phyloP scores from a whole-genome alignment of 2,888 invertebrate genomes.

The Epistrophe grossulariae region DNA sequence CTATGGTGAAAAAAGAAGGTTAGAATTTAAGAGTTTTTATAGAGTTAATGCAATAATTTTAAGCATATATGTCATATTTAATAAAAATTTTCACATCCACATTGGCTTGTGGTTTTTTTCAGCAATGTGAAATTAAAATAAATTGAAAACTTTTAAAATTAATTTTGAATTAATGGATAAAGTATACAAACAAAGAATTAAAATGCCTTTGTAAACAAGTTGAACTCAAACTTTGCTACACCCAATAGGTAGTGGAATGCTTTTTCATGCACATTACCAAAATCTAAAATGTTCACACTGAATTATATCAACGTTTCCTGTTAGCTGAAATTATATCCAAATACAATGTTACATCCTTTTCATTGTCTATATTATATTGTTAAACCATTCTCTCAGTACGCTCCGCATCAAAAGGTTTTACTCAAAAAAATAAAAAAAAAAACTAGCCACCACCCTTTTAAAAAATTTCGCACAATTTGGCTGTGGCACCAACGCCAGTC shows the following conservation, averaged over 20 bases:
- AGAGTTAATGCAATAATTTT: too few relatives aligned
- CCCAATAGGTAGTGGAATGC: background rate
- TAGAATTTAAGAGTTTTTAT: too few relatives aligned
- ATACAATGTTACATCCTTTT: background rate
- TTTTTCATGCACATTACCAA: background rate
- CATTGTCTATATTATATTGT: background rate
- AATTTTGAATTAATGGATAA: too few relatives aligned
- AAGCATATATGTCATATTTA: too few relatives aligned
- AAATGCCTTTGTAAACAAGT: background rate
- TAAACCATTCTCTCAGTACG: background rate
- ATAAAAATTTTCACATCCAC: too few relatives aligned
- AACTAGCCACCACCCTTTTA: background rate
- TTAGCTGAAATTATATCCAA: background rate
- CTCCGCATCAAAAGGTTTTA: background rate
- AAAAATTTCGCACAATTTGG: conserved; percentile 23
- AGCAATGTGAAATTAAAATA: too few relatives aligned
- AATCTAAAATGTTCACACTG: background rate
- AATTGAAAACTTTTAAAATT: too few relatives aligned
- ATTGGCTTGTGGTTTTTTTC: too few relatives aligned
- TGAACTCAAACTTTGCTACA: background rate
- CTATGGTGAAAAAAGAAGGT: too few relatives aligned
- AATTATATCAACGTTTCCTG: background rate
- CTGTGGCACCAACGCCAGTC: background rate
- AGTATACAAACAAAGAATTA: background rate
- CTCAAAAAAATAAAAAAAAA: background rate